These are phyloP conservation scores for Leptoclinus maculatus DNA, from an alignment of 2,797 vertebrate genomes.

Conservation along the genomic window DNA sequence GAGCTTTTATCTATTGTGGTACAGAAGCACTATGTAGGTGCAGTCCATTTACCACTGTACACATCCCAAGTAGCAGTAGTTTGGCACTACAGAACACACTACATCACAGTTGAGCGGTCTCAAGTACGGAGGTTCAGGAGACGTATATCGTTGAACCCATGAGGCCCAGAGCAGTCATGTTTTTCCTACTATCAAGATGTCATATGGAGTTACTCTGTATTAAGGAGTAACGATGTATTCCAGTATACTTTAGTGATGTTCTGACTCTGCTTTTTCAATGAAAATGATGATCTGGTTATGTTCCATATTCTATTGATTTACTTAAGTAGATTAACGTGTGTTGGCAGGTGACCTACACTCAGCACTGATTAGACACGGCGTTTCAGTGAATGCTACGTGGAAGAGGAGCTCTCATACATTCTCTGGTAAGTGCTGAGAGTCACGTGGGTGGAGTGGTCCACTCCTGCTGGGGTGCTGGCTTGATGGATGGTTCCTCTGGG, in stretches of 20 bases:
- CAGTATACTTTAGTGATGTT: not conserved
- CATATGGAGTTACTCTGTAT: not conserved
- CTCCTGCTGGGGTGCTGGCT: slow-evolving; percentile 87
- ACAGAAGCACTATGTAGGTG: not conserved
- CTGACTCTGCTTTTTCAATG: too few relatives aligned
- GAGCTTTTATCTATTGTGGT: not conserved
- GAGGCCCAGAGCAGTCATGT: too few relatives aligned
- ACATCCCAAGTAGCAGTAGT: not conserved
- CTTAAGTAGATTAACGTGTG: too few relatives aligned
- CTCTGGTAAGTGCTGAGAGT: slow-evolving; percentile 96
- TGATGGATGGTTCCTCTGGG: slow-evolving; percentile 95
- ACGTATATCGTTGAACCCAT: too few relatives aligned
- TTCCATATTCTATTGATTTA: not conserved
- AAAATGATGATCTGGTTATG: not conserved
- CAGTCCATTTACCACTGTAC: too few relatives aligned
- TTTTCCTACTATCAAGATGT: not conserved
- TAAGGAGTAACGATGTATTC: not conserved
- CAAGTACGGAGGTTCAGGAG: too few relatives aligned
- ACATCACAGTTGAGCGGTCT: not conserved
- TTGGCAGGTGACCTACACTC: not conserved
- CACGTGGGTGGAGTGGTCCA: slow-evolving; percentile 88
- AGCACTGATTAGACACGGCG: not conserved
- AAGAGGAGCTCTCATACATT: slow-evolving; percentile 79
- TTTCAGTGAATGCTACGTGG: not conserved
- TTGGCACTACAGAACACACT: not conserved